Evolutionary conservation across 92 coral and sea anemone species (phyloP), one percentile per base, ranked within the genome.

Genomic region (Chrysogorgia sp.): DNA sequence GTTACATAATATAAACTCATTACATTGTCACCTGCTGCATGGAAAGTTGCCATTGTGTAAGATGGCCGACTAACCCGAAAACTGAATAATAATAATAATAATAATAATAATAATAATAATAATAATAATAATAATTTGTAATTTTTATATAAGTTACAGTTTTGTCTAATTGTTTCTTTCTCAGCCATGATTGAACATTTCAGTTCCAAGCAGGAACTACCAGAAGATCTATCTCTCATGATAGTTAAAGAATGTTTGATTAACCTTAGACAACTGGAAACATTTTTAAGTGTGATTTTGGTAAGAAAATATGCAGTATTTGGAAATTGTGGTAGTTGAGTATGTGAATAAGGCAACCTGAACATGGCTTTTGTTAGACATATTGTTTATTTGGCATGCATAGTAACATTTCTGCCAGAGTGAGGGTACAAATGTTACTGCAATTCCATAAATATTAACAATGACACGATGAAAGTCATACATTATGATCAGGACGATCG

Each of bases 251-350:
- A 91, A 87, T 86, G 90, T 58, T 80, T 96, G 69, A 96, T 96
- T 72, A 92, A 91, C 83, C 85, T 96, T 37, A 88, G 99, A 57
- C 99, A 96, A 61, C 92, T 91, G 71, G 99, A 96, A 80, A 93
- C 97, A 50, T 96, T 96, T 77, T 86, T 91, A 9, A 87, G 88
- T 81, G 89, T 96, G 20, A 77, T 96, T 30, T 70, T 96, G 96
- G 99, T 96, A 56, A 79, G 92, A 59, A 9, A 0, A 21, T 23
- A n/a, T 10, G 22, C 29, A 21, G 65, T 59, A 8, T 10, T 59
- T 14, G 34, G 15, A 28, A 15, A 2, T 15, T 25, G 2, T 12
- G 14, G 28, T 59, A 14, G 6, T 26, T 10, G 19, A 19, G 29
- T 13, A 0, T 28, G 12, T 7, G n/a, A 24, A 20, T 1, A 12